phyloP scores from a whole-genome alignment of 2,797 vertebrate genomes.

The Coluber constrictor region DNA sequence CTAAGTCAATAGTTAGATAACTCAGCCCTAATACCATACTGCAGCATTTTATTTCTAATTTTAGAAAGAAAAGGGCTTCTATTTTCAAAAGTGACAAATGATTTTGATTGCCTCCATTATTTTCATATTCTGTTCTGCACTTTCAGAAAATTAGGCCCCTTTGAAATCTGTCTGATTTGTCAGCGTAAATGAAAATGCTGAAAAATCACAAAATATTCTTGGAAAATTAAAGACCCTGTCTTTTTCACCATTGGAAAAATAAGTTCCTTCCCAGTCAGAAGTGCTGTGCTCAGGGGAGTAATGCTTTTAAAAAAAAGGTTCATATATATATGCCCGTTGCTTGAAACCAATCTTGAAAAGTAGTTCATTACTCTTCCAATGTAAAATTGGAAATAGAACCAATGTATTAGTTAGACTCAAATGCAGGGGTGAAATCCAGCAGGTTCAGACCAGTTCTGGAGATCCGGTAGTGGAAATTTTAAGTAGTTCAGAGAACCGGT shows the following conservation, averaged over 20 bases:
- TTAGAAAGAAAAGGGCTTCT: constrained; percentile 1
- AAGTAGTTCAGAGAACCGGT: too few species aligned
- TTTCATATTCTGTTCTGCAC: constrained; percentile 1
- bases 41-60: not conserved
- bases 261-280: not conserved
- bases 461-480: too few species aligned
- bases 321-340: not conserved
- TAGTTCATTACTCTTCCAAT: not conserved
- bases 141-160: constrained; percentile 24
- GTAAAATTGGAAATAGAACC: not conserved
- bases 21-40: not conserved
- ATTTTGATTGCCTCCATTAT: constrained; percentile 31
- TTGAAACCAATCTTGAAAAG: not conserved
- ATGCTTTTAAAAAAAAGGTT: not conserved
- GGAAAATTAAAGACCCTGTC: constrained; percentile 14
- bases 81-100: constrained; percentile 22
- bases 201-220: constrained; percentile 11
- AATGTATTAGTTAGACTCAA: too few species aligned
- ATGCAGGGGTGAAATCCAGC: too few species aligned
- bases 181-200: constrained; percentile 12
- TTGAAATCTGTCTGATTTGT: constrained; percentile 10
- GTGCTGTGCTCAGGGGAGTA: not conserved
- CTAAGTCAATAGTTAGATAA: not conserved
- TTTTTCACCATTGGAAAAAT: not conserved
- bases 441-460: too few species aligned